Base-by-base conservation (phyloP, 2,888 invertebrate genomes). In the Amphipyra tragopoginis region DNA sequence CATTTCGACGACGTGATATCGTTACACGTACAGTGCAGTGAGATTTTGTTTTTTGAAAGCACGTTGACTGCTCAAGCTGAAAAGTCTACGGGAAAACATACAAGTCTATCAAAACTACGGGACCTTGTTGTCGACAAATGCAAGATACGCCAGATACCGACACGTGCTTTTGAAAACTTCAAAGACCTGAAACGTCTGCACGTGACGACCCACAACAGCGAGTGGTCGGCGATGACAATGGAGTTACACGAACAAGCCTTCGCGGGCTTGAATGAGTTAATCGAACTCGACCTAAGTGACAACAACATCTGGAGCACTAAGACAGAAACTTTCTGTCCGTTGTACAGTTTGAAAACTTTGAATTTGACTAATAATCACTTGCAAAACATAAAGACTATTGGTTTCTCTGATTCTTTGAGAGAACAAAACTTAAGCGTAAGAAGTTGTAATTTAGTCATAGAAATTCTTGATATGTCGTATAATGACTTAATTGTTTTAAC, bases 291-390 rank as follows among this genome's bases (percentile, higher is more conserved):
- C 89, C 91, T 97, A 58, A 96, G 96, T 72, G 96, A 96, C 84
- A 97, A 97, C 92, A 97, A 97, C 86, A 96, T 97, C 67, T 97
- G 97, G 97, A 96, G 96, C 72, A 94, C 97, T 60, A 97, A 97
- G 71, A 93, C 95, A 38, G 96, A 97, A 81, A 95, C 96, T 66
- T 96, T 97, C 85, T 97, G 97, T 87, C 96, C 96, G 40, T 93
- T 97, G 75, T 96, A 96, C 84, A 96, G 96, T 88, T 95, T 97
- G 72, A 95, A 96, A 84, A 95, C 93, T 64, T 93, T 98, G 57
- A 98, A 98, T 86, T 87, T 98, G 72, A 97, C 97, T 66, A 95
- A 95, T 83, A 98, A 98, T 93, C 97, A 97, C 86, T 95, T 98
- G 81, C 97, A 97, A 92, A 97, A 97, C 85, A 95, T 97, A 72